These are phyloP conservation scores for Mythimna impura DNA, from an alignment of 2,888 invertebrate species.

Conservation along the genomic window DNA sequence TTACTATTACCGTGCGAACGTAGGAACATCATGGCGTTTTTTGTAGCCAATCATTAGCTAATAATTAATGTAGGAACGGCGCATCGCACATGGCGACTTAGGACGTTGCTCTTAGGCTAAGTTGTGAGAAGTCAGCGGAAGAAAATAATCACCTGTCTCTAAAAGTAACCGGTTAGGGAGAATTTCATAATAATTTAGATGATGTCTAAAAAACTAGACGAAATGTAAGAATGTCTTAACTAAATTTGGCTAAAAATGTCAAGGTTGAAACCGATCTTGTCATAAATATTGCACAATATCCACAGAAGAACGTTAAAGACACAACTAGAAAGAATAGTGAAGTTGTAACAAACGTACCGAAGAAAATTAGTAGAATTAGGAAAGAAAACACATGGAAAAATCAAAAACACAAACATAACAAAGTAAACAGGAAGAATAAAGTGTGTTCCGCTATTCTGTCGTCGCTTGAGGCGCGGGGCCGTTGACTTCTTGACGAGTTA, in stretches of 20 bases:
- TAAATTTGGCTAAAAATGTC: constrained; percentile 34
- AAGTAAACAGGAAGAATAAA: constrained; percentile 64
- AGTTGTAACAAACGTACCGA: constrained; percentile 13
- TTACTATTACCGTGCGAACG: constrained; percentile 79
- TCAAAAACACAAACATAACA: constrained; percentile 57
- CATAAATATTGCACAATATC: constrained; percentile 12
- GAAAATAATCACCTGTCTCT: constrained; percentile 23
- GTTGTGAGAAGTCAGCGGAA: constrained; percentile 63
- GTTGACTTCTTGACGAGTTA: constrained; percentile 76
- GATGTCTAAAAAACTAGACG: not conserved
- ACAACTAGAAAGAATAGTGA: constrained; percentile 18
- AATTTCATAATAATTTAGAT: constrained; percentile 4
- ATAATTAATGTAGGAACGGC: constrained; percentile 79
- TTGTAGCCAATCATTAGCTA: constrained; percentile 80
- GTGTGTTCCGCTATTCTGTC: constrained; percentile 65
- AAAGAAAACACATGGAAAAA: constrained; percentile 51
- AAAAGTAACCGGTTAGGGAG: not conserved
- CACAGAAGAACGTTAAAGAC: constrained; percentile 1
- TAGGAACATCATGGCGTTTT: constrained; percentile 69
- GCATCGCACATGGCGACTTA: constrained; percentile 72
- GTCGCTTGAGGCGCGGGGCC: constrained; percentile 71
- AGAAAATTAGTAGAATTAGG: constrained; percentile 39
- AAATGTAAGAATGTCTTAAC: constrained; percentile 2
- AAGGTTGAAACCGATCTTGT: constrained; percentile 32
- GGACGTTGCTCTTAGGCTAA: constrained; percentile 70